Evolutionary conservation across 2,888 invertebrate genomes (phyloP).

Genomic region (Pandemis cinnamomeana): DNA sequence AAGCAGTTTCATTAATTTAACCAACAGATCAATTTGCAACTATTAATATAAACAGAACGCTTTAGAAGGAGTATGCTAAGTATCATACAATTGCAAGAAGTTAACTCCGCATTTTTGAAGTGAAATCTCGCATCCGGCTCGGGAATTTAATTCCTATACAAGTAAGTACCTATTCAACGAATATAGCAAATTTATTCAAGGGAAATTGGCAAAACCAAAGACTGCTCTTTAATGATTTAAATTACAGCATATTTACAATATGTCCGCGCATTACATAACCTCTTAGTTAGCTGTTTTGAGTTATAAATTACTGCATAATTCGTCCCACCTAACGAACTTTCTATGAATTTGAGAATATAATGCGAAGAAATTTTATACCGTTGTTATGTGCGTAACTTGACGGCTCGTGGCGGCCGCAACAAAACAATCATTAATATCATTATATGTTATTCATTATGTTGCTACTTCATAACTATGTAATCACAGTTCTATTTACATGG

Average conservation of each 20-base stretch:
- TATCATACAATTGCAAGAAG: neutral
- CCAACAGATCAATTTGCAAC: neutral
- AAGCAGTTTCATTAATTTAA: neutral
- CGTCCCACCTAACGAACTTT: constrained; percentile 28
- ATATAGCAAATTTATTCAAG: neutral
- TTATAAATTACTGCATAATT: constrained; percentile 36
- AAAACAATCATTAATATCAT: constrained; percentile 24
- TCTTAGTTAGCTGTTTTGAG: constrained; percentile 18
- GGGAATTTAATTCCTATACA: neutral
- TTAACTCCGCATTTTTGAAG: neutral
- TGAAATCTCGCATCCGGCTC: neutral
- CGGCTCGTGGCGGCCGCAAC: constrained; percentile 2
- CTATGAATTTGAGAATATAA: constrained; percentile 36
- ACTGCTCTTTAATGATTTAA: neutral
- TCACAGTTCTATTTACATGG: constrained; percentile 5
- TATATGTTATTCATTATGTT: neutral
- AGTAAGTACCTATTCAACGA: neutral
- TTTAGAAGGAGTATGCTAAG: neutral
- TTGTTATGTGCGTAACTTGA: constrained; percentile 30
- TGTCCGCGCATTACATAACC: constrained; percentile 33
- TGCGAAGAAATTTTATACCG: constrained; percentile 20
- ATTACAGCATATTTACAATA: constrained; percentile 22
- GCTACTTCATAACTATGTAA: constrained; percentile 11
- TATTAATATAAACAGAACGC: neutral
- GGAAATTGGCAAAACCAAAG: neutral